A percentile compares a stretch with the other conserved stretches of the same genome.
Conservation (phyloP, 2,113 vertebrate species). For the Lasiurus borealis region DNA sequence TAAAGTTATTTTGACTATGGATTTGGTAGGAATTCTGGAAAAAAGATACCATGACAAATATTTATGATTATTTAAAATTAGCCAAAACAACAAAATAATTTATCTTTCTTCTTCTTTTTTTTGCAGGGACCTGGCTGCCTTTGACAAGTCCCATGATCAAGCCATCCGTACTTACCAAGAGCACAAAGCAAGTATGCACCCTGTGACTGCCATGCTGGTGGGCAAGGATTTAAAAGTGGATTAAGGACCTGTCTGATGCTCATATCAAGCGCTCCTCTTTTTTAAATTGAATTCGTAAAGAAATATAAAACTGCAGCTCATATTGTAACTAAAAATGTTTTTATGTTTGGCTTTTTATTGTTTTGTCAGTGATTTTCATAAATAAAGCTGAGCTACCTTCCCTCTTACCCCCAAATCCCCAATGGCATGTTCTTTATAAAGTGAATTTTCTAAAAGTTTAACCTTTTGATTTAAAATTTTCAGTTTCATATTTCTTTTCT, state of each 20-base stretch:
- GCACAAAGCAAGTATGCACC: conserved; percentile 91
- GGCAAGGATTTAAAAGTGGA: conserved; percentile 93
- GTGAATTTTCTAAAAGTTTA: conserved; percentile 28
- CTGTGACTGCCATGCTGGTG: conserved; percentile 92
- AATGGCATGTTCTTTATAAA: conserved; percentile 22
- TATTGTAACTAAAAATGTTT: conserved; percentile 56
- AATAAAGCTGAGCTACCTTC: conserved; percentile 61
- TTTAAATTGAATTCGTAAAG: conserved; percentile 52
- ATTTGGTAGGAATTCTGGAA: conserved; percentile 26
- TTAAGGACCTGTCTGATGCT: not conserved
- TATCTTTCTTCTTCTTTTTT: not conserved
- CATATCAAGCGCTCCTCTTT: not conserved
- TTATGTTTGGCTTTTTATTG: conserved; percentile 48
- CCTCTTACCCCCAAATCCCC: accelerated
- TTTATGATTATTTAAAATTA: not conserved
- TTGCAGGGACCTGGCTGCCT: conserved; percentile 93
- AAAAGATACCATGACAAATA: not conserved
- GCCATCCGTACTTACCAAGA: conserved; percentile 88
- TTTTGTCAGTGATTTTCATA: conserved; percentile 58
- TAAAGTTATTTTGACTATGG: conserved; percentile 19
- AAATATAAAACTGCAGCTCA: conserved; percentile 32
- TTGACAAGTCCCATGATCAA: conserved; percentile 90
- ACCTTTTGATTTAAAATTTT: conserved; percentile 34
- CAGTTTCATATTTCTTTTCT: not conserved
- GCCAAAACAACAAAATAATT: not conserved